A percentile compares a stretch with the other conserved stretches of the same genome.
Evolutionary conservation across 2,797 vertebrate species (phyloP).

Genomic region (Trichosurus vulpecula): DNA sequence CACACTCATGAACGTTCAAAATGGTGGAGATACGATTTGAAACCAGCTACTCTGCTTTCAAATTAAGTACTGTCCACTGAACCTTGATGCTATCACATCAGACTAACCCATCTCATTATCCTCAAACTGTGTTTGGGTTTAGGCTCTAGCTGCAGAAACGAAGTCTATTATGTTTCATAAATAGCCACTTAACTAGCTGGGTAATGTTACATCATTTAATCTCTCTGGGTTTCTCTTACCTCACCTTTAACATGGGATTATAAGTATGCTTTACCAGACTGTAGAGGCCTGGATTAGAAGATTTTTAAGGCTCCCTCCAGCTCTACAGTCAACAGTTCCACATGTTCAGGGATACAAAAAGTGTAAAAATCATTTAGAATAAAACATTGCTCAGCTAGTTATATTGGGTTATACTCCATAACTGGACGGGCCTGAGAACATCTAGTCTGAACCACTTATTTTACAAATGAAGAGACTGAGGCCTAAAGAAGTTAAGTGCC

Average conservation of each 20-base stretch:
- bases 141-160: not conserved
- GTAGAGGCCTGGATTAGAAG: not conserved
- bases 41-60: not conserved
- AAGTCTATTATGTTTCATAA: slow-evolving; percentile 24
- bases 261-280: not conserved
- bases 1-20: not conserved
- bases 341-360: not conserved
- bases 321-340: not conserved
- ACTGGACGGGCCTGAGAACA: not conserved
- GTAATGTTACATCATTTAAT: not conserved
- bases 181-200: not conserved
- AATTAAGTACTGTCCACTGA: not conserved
- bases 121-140: not conserved
- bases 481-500: not conserved
- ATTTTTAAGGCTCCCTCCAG: not conserved
- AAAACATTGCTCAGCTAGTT: not conserved
- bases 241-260: slow-evolving; percentile 7
- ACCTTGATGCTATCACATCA: not conserved
- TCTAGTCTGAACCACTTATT: not conserved
- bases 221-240: not conserved
- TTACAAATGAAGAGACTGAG: not conserved
- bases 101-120: not conserved
- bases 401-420: not conserved
- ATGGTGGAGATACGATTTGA: not conserved
- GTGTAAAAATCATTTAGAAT: not conserved